Conservation (phyloP, 2,113 vertebrate genomes). For the Bombycilla garrulus region DNA sequence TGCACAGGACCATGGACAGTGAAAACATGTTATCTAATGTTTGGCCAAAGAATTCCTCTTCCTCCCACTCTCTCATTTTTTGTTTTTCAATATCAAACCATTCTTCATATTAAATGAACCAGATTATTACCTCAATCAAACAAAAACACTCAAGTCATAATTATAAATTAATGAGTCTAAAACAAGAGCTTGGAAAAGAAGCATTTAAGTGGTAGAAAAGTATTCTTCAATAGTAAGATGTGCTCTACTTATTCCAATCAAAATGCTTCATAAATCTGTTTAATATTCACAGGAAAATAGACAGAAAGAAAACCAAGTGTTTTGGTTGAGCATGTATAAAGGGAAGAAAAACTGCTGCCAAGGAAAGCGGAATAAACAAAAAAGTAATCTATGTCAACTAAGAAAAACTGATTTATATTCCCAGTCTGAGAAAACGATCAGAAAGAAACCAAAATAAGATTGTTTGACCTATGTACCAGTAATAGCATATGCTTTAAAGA, state of each 20-base stretch:
- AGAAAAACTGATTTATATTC: slow-evolving; percentile 48
- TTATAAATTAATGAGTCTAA: slow-evolving; percentile 29
- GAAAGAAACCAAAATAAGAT: slow-evolving; percentile 50
- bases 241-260: neutral
- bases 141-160: slow-evolving; percentile 13
- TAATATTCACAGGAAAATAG: slow-evolving; percentile 18
- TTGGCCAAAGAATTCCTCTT: neutral
- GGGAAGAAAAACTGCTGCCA: neutral
- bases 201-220: neutral
- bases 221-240: neutral
- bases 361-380: neutral
- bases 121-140: slow-evolving; percentile 16
- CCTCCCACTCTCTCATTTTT: neutral
- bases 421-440: slow-evolving; percentile 12
- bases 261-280: slow-evolving; percentile 30
- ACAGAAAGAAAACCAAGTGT: neutral
- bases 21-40: neutral
- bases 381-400: slow-evolving; percentile 51
- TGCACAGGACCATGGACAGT: neutral
- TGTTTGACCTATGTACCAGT: slow-evolving; percentile 52
- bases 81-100: neutral
- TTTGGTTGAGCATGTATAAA: neutral
- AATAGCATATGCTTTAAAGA: slow-evolving; percentile 10
- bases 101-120: neutral
- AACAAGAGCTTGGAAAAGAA: neutral